Percentiles rank a stretch among this genome's conserved stretches.
Conservation (phyloP, 2,797 vertebrate genomes). For the Hybognathus amarus region DNA sequence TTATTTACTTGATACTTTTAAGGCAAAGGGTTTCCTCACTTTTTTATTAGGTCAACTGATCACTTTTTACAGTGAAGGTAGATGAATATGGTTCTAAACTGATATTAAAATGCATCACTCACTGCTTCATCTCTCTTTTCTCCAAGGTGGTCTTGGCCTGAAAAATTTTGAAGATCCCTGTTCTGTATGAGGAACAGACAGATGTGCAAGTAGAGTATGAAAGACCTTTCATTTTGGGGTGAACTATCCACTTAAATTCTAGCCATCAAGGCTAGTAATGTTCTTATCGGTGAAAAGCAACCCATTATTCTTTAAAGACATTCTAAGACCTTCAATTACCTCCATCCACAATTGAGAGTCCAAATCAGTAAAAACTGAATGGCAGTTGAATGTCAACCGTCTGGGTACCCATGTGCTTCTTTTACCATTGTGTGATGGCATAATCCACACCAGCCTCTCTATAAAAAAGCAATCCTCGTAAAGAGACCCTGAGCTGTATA, state of each 20-base stretch:
- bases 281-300: background rate
- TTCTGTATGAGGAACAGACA: background rate
- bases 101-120: background rate
- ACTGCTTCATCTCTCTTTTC: background rate
- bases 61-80: too few relatives aligned
- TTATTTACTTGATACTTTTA: too few relatives aligned
- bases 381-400: constrained; percentile 18
- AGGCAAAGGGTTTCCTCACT: too few relatives aligned
- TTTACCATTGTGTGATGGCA: background rate
- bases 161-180: background rate
- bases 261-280: background rate
- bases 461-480: constrained; percentile 61
- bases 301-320: background rate
- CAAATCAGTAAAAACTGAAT: background rate
- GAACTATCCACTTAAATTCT: background rate
- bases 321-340: background rate
- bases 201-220: background rate
- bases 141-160: background rate
- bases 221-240: background rate
- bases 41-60: too few relatives aligned
- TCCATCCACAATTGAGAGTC: constrained; percentile 11
- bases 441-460: constrained; percentile 23
- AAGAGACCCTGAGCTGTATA: constrained; percentile 67
- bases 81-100: background rate
- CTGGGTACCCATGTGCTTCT: constrained; percentile 1